Base-by-base conservation (phyloP, 2,888 invertebrate species). In the Drosophila phalerata region DNA sequence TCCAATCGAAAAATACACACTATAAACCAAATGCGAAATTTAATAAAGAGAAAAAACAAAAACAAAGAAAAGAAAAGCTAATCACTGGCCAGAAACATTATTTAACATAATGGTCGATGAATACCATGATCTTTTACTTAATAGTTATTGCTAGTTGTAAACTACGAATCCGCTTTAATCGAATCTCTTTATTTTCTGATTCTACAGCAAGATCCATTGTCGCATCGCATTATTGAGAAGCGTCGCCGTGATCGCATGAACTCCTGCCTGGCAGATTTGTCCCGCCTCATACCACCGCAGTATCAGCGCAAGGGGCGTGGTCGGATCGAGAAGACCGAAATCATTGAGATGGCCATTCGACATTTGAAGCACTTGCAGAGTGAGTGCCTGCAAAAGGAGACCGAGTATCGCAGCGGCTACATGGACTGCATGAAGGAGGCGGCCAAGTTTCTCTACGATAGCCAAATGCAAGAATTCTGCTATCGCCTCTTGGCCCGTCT, bases 191-290 rank as follows among this genome's bases (percentile, higher is more conserved):
- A 22, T 63, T 49, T 57, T 65, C 8, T 48, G 13, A 53, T n/a
- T 38, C 69, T 17, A 43, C 93, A 96, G 95, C 96, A 98, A 97
- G 98, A 98, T 92, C 98, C 98, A 51, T 95, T 98, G 95, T 98
- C 98, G n/a, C 98, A 98, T 92, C 95, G 98, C 67, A 98, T 99
- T 81, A 99, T 99, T 77, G 98, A 99, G 93, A 99, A 99, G 92
- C 94, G 98, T 49, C 94, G 98, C 37, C 94, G 99, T 25, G 98
- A 99, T 93, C 95, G 98, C 61, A 99, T 99, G 98, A 99, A 99
- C 94, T 98, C 98, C 93, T 98, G 98, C 91, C 93, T 99, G 67
- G 98, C 98, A 0, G 98, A 98, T 92, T 94, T 99, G 32, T 98
- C 98, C 58, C 95, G 98, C 40, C 95, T 99, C 57, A 98, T 99